phyloP scores from a whole-genome alignment of 2,797 vertebrate species.

The Microctenopoma steveboyesi region DNA sequence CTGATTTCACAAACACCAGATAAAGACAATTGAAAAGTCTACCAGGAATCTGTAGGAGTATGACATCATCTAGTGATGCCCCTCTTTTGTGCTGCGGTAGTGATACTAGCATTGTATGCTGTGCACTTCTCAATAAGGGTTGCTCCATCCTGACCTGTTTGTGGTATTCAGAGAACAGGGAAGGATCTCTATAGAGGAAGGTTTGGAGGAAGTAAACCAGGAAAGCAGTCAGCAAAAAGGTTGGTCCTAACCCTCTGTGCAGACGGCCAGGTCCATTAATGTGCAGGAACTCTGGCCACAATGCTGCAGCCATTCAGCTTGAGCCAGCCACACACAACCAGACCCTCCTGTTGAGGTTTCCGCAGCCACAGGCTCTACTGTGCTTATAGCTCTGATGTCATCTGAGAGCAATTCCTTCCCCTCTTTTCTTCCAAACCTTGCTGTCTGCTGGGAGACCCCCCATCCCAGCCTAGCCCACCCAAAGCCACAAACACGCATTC shows the following conservation, averaged over 20 bases:
- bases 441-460: constrained; percentile 39
- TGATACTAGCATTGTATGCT: background rate
- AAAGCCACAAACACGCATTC: constrained; percentile 1
- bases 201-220: constrained; percentile 35
- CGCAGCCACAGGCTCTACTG: constrained; percentile 39
- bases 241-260: constrained; percentile 19
- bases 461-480: background rate
- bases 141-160: constrained; percentile 7
- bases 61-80: background rate
- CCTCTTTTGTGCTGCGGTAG: constrained; percentile 2
- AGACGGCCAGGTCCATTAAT: constrained; percentile 33
- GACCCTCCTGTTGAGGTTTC: constrained; percentile 63
- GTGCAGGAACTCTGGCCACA: constrained; percentile 42
- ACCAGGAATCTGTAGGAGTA: background rate
- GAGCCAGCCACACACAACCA: constrained; percentile 62
- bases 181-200: constrained; percentile 10
- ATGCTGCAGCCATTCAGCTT: constrained; percentile 57
- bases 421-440: constrained; percentile 31
- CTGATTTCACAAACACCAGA: too few species aligned
- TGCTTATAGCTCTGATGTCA: constrained; percentile 72
- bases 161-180: constrained; percentile 11
- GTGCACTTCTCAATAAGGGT: background rate
- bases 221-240: constrained; percentile 15
- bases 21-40: too few species aligned
- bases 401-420: constrained; percentile 57